Percentiles rank a stretch among this genome's conserved stretches.
Conservation (phyloP, 2,888 invertebrate species). For the Agrilus cyanescens region DNA sequence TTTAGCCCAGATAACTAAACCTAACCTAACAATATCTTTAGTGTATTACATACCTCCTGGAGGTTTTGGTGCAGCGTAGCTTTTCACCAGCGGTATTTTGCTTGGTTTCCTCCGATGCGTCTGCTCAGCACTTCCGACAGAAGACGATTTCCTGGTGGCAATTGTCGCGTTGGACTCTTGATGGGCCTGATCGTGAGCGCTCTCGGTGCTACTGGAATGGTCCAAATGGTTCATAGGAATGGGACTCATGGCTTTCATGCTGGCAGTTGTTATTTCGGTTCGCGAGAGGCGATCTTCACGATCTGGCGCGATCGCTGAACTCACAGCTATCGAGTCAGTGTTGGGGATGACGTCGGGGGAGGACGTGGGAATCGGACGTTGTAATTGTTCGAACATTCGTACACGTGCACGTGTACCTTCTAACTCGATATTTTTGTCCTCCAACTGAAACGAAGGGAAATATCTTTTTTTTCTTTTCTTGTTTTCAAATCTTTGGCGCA, state of each 20-base stretch:
- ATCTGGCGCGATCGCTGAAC: constrained; percentile 15
- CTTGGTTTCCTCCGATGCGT: constrained; percentile 43
- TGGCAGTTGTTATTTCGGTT: constrained; percentile 38
- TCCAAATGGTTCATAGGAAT: constrained; percentile 41
- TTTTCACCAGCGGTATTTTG: constrained; percentile 55
- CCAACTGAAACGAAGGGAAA: constrained; percentile 44
- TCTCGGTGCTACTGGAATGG: constrained; percentile 53
- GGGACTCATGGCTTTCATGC: constrained; percentile 48
- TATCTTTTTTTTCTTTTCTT: no score
- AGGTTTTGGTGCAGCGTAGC: constrained; percentile 51
- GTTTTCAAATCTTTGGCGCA: no score
- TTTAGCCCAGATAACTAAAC: no score
- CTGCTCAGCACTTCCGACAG: constrained; percentile 15
- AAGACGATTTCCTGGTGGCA: constrained; percentile 7
- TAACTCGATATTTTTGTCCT: constrained; percentile 70
- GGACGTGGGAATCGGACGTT: constrained; percentile 23
- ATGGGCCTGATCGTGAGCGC: constrained; percentile 45
- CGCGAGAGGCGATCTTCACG: constrained; percentile 37
- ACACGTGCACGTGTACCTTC: constrained; percentile 71
- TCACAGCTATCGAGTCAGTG: constrained; percentile 31
- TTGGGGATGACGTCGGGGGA: constrained; percentile 36
- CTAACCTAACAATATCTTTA: no score
- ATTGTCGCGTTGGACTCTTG: constrained; percentile 30
- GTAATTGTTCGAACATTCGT: constrained; percentile 54
- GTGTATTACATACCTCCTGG: constrained; percentile 31